Conservation (phyloP, 2,888 invertebrate genomes). For the Axea sp. region DNA sequence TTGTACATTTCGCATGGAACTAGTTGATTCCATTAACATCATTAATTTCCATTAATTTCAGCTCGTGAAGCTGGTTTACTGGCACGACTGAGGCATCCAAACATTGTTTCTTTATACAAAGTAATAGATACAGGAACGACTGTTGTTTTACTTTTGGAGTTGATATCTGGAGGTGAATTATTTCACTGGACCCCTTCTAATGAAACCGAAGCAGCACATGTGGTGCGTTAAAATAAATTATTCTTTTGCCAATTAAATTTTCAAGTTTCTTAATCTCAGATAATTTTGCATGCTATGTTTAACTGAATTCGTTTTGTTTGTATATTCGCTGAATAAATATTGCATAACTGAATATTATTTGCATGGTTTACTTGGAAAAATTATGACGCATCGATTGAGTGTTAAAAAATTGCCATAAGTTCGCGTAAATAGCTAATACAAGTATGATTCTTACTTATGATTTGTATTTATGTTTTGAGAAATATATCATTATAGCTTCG, state of each 20-base stretch:
- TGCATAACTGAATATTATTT: conserved; percentile 9
- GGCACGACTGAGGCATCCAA: conserved; percentile 82
- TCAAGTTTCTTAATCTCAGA: conserved; percentile 4
- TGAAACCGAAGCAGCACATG: conserved; percentile 83
- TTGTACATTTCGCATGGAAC: too few species aligned
- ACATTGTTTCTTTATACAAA: conserved; percentile 83
- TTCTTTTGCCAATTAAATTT: too few species aligned
- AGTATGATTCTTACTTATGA: too few species aligned
- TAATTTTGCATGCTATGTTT: conserved; percentile 1
- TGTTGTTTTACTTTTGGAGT: conserved; percentile 83
- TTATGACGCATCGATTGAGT: conserved; percentile 1
- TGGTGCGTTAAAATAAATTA: too few species aligned
- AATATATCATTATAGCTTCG: too few species aligned
- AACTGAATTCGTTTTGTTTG: conserved; percentile 10
- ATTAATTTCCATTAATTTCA: too few species aligned
- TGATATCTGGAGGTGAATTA: conserved; percentile 85
- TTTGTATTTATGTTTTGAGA: too few species aligned
- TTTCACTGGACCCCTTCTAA: conserved; percentile 82
- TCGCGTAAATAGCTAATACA: conserved; percentile 6
- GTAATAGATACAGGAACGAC: conserved; percentile 83
- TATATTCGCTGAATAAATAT: conserved; percentile 17
- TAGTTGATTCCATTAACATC: too few species aligned
- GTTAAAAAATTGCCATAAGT: conserved; percentile 5
- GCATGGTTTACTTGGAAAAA: conserved; percentile 5
- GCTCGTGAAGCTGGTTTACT: conserved; percentile 82